Evolutionary conservation across 2,113 vertebrate genomes (phyloP).

Genomic region (Lynx canadensis): DNA sequence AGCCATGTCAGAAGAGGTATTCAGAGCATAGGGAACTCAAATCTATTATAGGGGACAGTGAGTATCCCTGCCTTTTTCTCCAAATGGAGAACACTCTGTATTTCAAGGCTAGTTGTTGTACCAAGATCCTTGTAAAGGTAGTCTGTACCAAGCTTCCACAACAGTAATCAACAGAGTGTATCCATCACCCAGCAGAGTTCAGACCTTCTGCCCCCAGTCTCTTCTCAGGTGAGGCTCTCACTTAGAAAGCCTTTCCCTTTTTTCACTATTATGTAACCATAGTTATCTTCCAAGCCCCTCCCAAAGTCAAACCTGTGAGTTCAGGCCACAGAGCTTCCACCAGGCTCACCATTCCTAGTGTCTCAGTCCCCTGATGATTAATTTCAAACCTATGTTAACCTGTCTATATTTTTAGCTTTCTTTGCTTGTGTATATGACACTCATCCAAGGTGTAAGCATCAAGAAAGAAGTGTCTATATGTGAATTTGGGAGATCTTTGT

Average conservation of each 20-base stretch:
- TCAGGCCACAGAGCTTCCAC: background rate
- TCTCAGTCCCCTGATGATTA: background rate
- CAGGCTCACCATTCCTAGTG: background rate
- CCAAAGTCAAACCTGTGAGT: background rate
- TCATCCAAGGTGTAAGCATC: background rate
- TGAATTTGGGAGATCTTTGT: background rate
- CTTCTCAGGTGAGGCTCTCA: background rate
- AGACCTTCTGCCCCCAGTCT: background rate
- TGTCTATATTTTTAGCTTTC: background rate
- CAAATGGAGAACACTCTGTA: background rate
- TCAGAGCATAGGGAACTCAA: background rate
- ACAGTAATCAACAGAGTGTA: background rate
- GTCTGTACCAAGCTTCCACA: background rate
- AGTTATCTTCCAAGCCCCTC: background rate
- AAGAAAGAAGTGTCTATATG: background rate
- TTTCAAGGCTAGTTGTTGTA: background rate
- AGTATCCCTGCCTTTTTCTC: background rate
- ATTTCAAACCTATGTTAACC: background rate
- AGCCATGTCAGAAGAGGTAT: background rate
- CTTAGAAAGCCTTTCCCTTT: background rate
- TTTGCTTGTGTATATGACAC: background rate
- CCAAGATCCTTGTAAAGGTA: background rate
- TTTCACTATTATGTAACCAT: background rate
- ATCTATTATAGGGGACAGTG: background rate
- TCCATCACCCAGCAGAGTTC: background rate